Evolutionary conservation across 1,140 invertebrate genomes (phyloP), one percentile per base, ranked within the genome.

Genomic region (Drosophila tropicalis): DNA sequence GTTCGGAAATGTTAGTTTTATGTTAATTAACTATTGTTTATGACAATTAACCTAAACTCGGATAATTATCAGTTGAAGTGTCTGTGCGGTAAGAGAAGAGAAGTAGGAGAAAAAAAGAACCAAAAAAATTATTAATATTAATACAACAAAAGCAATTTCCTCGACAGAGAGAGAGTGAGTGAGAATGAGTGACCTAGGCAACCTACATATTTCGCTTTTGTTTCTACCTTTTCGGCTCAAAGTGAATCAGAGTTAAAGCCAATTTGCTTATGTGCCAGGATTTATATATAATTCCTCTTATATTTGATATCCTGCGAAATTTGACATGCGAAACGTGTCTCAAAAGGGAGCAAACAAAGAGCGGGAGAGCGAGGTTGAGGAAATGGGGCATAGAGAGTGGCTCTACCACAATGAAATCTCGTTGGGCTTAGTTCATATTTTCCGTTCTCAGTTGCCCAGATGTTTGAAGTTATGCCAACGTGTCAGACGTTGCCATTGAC

Each of bases 1-100:
- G n/a, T n/a, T 66, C 44, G 67, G 72, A 76, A 79, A 83, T 89
- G 79, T 89, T 87, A 87, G 83, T 89, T 87, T 87, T 89, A 87
- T 87, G 84, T 89, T 87, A 87, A 87, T 87, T 87, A 87, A 89
- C 72, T 64, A 79, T 86, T 86, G 82, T 86, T 83, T 82, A 82
- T 82, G 82, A 71, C 82, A 85, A 86, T 85, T 86, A 85, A 68
- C 68, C 47, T 66, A 22, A 56, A 17, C 56, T 44, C 19, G 36
- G 10, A 39, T 22, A 22, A 51, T 51, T 10, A 51, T 51, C 22
- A 51, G 17, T 51, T 51, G 7, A 51, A 51, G 44, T 51, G 44
- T 51, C 7, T 58, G 15, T 58, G 29, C 5, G 29, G 12, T 13
- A 39, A 13, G 12, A 3, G 36, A 4, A 39, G 9, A 39, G 10